These are phyloP conservation scores for Listronotus oregonensis DNA, from an alignment of 1,140 invertebrate species.

Conservation along the genomic window DNA sequence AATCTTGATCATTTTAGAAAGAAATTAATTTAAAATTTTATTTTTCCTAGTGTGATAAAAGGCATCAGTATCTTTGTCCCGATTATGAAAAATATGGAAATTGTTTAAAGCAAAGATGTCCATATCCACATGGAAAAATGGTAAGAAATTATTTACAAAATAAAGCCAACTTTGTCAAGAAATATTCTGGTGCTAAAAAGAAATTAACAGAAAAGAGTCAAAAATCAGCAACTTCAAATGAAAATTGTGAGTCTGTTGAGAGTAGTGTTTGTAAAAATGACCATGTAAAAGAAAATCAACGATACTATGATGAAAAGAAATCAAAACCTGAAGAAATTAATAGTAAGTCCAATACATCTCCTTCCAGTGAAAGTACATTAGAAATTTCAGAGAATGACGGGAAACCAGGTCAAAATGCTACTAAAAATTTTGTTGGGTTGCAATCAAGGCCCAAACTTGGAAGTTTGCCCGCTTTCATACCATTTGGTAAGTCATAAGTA, in stretches of 20 bases:
- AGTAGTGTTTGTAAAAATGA: constrained; percentile 20
- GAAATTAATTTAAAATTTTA: constrained; percentile 13
- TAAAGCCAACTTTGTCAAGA: constrained; percentile 46
- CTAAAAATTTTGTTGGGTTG: constrained; percentile 31
- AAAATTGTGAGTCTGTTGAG: not conserved
- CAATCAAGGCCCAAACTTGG: constrained; percentile 47
- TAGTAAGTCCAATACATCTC: constrained; percentile 3
- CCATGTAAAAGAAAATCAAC: not conserved
- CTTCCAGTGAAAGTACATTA: constrained; percentile 17
- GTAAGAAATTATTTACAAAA: constrained; percentile 50
- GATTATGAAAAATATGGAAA: constrained; percentile 65
- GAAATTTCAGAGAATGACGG: constrained; percentile 23
- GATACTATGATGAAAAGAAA: constrained; percentile 23
- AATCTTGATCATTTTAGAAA: too few species aligned
- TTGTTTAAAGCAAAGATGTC: constrained; percentile 67
- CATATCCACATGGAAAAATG: constrained; percentile 63
- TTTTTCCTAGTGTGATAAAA: constrained; percentile 66
- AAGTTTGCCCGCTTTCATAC: constrained; percentile 51
- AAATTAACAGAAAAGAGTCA: constrained; percentile 21
- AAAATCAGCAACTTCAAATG: constrained; percentile 23
- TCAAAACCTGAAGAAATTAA: constrained; percentile 24
- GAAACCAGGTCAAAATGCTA: constrained; percentile 4
- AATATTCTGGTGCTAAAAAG: constrained; percentile 34
- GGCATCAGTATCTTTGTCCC: constrained; percentile 71
- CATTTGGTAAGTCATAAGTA: constrained; percentile 32